Base-by-base conservation (phyloP, 2,797 vertebrate species). In the Pangasius krempfi region DNA sequence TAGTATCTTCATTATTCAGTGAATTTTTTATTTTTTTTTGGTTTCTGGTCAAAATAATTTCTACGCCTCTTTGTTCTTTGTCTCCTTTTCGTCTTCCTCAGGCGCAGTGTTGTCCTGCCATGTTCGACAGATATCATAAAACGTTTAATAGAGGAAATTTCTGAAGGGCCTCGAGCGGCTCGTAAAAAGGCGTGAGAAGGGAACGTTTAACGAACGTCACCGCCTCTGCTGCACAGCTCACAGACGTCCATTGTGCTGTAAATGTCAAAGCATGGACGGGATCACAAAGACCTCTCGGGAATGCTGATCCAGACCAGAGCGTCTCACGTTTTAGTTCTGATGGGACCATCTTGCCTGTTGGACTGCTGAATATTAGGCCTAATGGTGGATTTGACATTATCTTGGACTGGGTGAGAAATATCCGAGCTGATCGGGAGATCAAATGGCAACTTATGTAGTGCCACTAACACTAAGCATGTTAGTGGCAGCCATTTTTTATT, bases 221-320 rank as follows among this genome's bases (percentile, higher is more conserved):
- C 4, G 83, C 25, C 47, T 44, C 72, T 14, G 54, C 86, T 37
- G 84, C 84, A 20, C 62, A 20, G 72, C 84, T 81, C 76, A 90
- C 86, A 91, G 87, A 83, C 86, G 66, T 52, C 72, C 89, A 87
- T 88, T 90, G 86, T 90, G 84, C 64, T 89, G 88, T 27, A 91
- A 91, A 91, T 89, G 86, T 90, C 88, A 86, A 70, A 50, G 27
- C 4, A 25, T 66, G 60, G 68, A 58, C 27, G 5, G 40, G 60
- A 70, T 81, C 33, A 58, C 50, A 16, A 44, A 62, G 58, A n/a
- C 25, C 80, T 62, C 37, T 60, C 13, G 56, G 33, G 37, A 16
- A 62, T 62, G 54, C 52, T 1, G 52, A 58, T 37, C 52, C 78
- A 80, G 52, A 58, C 30, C 3, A 58, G 14, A 20, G 52, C 3